These are phyloP conservation scores for Coptodon rendalli DNA, from an alignment of 2,113 vertebrate genomes.

Conservation along the genomic window DNA sequence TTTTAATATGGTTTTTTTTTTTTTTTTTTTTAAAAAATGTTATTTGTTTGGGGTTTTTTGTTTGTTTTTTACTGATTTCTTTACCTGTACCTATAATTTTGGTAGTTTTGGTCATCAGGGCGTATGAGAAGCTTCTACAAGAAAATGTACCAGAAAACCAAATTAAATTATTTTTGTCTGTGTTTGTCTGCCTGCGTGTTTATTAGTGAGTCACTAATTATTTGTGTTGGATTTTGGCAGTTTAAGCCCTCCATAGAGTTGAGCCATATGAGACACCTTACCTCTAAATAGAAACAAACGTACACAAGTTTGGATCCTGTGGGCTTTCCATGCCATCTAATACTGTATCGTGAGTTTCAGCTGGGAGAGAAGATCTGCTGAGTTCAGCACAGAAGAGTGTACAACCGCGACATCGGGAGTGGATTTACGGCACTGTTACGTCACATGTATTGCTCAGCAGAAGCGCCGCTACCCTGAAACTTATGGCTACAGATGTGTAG, in stretches of 20 bases:
- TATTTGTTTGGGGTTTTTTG: background rate
- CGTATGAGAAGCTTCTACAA: background rate
- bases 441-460: slow-evolving; percentile 54
- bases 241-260: background rate
- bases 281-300: background rate
- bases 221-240: background rate
- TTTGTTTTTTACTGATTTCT: background rate
- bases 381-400: background rate
- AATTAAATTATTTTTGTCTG: background rate
- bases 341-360: background rate
- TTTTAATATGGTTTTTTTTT: too few relatives aligned
- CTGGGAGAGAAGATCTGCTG: background rate
- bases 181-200: background rate
- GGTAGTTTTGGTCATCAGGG: background rate
- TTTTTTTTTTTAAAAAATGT: too few relatives aligned
- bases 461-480: slow-evolving; percentile 11
- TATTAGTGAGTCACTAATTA: background rate
- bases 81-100: background rate
- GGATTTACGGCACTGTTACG: slow-evolving; percentile 30
- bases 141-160: background rate
- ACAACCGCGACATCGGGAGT: slow-evolving; percentile 19
- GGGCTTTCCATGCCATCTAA: background rate
- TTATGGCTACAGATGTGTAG: slow-evolving; percentile 30
- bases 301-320: background rate
- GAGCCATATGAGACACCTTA: background rate